Base-by-base conservation (phyloP, 1,140 invertebrate species). In the Scaptomyza graminum region DNA sequence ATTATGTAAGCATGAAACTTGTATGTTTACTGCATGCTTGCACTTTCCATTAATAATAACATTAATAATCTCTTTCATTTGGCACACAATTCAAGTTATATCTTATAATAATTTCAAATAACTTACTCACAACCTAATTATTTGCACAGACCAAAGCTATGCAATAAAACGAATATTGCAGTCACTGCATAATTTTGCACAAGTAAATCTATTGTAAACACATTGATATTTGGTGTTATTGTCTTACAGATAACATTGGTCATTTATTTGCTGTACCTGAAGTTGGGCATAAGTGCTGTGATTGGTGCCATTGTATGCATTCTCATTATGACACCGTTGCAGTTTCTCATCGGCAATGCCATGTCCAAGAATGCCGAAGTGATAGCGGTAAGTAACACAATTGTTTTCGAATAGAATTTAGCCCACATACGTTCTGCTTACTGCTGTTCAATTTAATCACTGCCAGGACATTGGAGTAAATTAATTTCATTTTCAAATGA, bases 231-330 rank as follows among this genome's bases (percentile, higher is more conserved):
- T 31, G 28, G 28, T 34, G 15, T 18, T 18, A 46, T 67, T 46
- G 54, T 51, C 63, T 93, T 94, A 34, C 90, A 97, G 96, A 94
- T 97, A 74, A 76, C 89, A 1, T 92, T 96, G 11, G 94, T 96
- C 41, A 93, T 97, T 90, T 94, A 94, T 80, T 88, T 97, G 41
- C 92, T 97, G 25, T 96, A 96, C 79, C 91, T 94, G 11, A 95
- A 96, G 92, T 91, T 97, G 64, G 96, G 96, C 9, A 88, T 95
- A 31, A 96, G 96, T 91, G 96, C 96, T 13, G 93, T 97, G 28
- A 94, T 96, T 74, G 96, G 96, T 9, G 94, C 96, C 12, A 91
- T 94, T 52, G 93, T 93, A n/a, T 95, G 95, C 67, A 94, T 96
- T 41, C 64, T 95, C 1, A 91, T 94, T 15, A 94, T 96, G 90